Evolutionary conservation across 2,113 vertebrate genomes (phyloP), one percentile per base, ranked within the genome.

Genomic region (Sceloporus tristichus): DNA sequence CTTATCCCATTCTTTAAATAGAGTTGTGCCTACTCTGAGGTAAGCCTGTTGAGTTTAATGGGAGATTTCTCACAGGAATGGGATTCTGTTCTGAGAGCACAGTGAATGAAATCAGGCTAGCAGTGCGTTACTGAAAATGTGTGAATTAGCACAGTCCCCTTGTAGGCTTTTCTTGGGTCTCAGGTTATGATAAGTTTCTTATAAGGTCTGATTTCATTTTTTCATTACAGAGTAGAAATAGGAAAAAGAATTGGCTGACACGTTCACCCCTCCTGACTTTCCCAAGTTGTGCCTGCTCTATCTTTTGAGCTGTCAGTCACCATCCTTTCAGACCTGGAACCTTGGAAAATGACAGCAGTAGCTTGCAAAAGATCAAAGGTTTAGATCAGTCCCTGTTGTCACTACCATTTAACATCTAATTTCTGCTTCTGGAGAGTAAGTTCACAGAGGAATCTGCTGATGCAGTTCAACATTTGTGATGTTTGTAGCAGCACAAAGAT

Each of bases 301-400:
- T 94, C 93, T 94, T 75, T 0, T 0, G 40, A 5, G n/a, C 91
- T 94, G 91, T 92, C 91, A 92, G 85, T 94, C 92, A 92, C 0
- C 11, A 74, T 75, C 59, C 0, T 25, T 86, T 85, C 85, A 85
- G 81, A 11, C 76, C 34, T 0, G 0, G 77, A 81, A 91, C 87
- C 79, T 89, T 0, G 19, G 89, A 83, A n/a, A 6, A 0, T 38
- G 89, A 56, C 62, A 54, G 86, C 87, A 92, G 89, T 73, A 85
- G 86, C 85, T 88, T 91, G 85, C 86, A 77, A 65, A 89, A 79
- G 91, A 95, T 93, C 93, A 95, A 91, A 94, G 87, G 91, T 93
- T 91, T 92, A 91, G 81, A 91, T 95, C 85, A 1, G 13, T 88
- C 88, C 84, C 87, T 94, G 77, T 87, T 94, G 94, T 94, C 93